These are phyloP conservation scores for Dendrophyllia cribrosa DNA, from an alignment of 64 coral and sea anemone species.

Conservation along the genomic window DNA sequence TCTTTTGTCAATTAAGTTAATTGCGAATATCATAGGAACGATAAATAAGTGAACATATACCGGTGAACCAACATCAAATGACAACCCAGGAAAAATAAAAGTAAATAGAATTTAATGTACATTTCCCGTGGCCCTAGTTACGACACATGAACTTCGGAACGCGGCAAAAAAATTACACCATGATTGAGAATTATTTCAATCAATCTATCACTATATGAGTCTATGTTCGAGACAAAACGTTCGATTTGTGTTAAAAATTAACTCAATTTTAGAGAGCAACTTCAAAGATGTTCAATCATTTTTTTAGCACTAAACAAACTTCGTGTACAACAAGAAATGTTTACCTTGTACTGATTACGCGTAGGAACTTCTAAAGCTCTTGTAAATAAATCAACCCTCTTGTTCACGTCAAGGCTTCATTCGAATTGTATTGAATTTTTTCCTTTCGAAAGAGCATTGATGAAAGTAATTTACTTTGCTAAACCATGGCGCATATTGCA, in stretches of 20 bases:
- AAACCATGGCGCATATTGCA: not conserved
- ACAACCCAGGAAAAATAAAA: not conserved
- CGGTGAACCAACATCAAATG: not conserved
- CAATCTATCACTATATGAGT: not conserved
- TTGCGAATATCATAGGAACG: not conserved
- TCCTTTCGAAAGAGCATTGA: not conserved
- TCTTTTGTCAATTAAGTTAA: not conserved
- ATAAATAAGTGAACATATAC: not conserved
- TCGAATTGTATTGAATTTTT: not conserved
- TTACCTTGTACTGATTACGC: constrained; percentile 1
- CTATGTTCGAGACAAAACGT: not conserved
- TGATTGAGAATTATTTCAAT: not conserved
- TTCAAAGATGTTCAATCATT: not conserved
- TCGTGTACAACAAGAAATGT: not conserved
- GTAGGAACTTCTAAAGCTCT: constrained; percentile 33
- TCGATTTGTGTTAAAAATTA: not conserved
- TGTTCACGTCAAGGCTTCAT: not conserved
- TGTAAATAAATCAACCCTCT: not conserved
- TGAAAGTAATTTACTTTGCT: too few relatives aligned
- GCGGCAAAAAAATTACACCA: not conserved
- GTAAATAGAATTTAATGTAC: not conserved
- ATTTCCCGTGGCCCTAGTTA: constrained; percentile 26
- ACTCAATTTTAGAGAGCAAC: not conserved
- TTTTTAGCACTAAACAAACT: not conserved
- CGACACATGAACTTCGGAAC: constrained; percentile 32